Evolutionary conservation across 2,888 invertebrate species (phyloP), one percentile per base, ranked within the genome.

Genomic region (Drosophila antonietae): DNA sequence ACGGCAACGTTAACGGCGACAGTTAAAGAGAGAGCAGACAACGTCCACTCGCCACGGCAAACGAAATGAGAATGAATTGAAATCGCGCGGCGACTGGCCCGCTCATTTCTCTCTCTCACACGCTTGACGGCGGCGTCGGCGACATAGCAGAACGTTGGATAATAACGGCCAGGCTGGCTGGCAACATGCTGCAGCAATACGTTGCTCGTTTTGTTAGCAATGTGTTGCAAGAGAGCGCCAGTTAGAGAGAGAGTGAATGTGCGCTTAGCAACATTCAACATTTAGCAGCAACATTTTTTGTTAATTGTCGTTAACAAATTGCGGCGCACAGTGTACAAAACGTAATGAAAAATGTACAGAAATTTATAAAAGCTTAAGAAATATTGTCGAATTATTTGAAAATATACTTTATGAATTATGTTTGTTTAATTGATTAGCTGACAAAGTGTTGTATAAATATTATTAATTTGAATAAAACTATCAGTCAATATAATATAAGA

Each of bases 1-100:
- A 55, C 56, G 28, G 67, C 71, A 66, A 68, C 68, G 61, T 46
- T 59, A 65, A 69, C 69, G 75, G 62, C 55, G 59, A 43, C 57
- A 43, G 20, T 14, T 41, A 51, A 8, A 31, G 33, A 51, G 46
- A 53, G 61, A 65, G 75, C 72, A 65, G 58, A 67, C 61, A 49
- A 68, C 80, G 71, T 75, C 77, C 62, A 74, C 62, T 77, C 66
- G 69, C 78, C 74, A 78, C 77, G 73, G 68, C 77, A 77, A 77
- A 68, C 67, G 70, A 77, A 77, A 78, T 77, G 74, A 78, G 77
- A 77, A 78, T 77, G 77, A 77, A 65, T 64, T 56, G 68, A 35
- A 46, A 53, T 39, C 39, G 67, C 57, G 44, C 56, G 28, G 63
- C 43, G 41, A 41, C 70, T 52, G 52, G 52, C 20, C 9, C 52